Base-by-base conservation (phyloP, 2,113 vertebrate genomes). In the Calyptommatus sinebrachiatus region DNA sequence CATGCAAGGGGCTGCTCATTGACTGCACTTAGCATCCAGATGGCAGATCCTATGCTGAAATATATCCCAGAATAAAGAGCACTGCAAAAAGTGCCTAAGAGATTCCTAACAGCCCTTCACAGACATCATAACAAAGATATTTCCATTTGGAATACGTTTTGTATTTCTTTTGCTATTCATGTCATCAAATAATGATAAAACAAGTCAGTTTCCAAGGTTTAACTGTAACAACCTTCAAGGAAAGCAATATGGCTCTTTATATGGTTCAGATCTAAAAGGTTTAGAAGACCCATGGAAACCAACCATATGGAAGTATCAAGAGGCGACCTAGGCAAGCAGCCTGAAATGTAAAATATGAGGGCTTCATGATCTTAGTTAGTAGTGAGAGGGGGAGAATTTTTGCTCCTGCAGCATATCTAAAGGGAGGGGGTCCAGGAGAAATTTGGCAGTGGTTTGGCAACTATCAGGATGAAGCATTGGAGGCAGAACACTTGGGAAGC, bases 101-200 rank as follows among this genome's bases (percentile, higher is more conserved):
- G 78, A 61, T 21, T 85, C 87, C 80, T 57, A 1, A 1, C 60
- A 65, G 66, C 73, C 76, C 0, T 0, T 80, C 21, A 66, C 60
- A 80, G 85, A 76, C 0, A 80, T 70, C 78, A 31, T 67, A 41
- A 61, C 3, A 70, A 29, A 76, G 45, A 81, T 11, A 29, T 73
- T 31, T 77, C 74, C 46, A 62, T 82, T 63, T 88, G 79, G 48
- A 89, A 89, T 91, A 89, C 88, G 91, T 91, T 91, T 90, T 91
- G 89, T 91, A 57, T 60, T 70, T 8, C 26, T 83, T 77, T 80
- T 29, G 35, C 80, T 57, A 76, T n/a, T 84, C 50, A 63, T 82
- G 77, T 75, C 31, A 11, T 4, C 86, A 75, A 74, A 53, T 76
- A 79, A 45, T 78, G 82, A 83, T 29, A 8, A 77, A 86, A 81